phyloP scores from a whole-genome alignment of 2,113 vertebrate species.

The Anhinga rufa region DNA sequence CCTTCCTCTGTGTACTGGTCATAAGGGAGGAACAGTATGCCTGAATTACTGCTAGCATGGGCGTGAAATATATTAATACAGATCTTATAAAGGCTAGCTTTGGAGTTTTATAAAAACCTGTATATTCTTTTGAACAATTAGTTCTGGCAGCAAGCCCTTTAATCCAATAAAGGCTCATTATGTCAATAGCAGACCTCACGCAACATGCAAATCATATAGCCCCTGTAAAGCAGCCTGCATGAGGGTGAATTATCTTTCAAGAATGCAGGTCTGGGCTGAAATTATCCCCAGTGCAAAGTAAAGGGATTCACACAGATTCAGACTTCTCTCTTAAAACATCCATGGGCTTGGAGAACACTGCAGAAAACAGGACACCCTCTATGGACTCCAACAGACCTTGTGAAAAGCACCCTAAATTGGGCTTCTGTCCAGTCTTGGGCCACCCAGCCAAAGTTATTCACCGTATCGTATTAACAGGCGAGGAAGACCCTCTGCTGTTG shows the following conservation, averaged over 20 bases:
- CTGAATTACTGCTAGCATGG: not conserved
- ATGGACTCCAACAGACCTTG: fast-evolving
- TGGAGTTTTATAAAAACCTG: not conserved
- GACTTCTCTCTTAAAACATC: not conserved
- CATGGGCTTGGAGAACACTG: fast-evolving
- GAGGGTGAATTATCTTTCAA: not conserved
- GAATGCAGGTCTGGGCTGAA: not conserved
- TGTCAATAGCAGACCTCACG: not conserved
- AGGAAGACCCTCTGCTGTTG: not conserved
- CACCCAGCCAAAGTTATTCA: not conserved
- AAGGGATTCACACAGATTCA: not conserved
- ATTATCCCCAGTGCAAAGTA: not conserved
- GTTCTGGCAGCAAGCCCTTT: not conserved
- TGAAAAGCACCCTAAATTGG: not conserved
- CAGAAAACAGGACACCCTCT: not conserved
- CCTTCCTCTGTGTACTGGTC: not conserved
- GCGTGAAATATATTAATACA: not conserved
- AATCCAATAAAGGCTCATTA: constrained; percentile 11
- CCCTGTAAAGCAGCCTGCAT: not conserved
- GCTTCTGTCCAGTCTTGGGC: not conserved
- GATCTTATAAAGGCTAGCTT: not conserved
- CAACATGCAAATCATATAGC: not conserved
- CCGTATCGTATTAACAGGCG: fast-evolving
- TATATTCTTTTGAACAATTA: not conserved
- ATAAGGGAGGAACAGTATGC: not conserved